phyloP scores from a whole-genome alignment of 2,797 vertebrate genomes.

The Poecile montanus region DNA sequence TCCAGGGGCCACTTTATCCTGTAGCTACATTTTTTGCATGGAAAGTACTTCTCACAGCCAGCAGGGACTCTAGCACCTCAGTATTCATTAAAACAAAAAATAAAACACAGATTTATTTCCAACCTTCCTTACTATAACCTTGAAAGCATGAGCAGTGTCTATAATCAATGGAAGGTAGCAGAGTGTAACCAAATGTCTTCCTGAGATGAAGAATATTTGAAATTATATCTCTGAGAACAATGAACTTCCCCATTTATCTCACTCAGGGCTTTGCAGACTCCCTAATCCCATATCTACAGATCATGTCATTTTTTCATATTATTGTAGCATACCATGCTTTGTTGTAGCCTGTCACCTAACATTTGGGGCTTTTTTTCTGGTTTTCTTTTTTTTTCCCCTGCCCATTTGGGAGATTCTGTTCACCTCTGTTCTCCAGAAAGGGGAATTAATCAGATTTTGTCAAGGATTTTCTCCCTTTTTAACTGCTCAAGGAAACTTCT shows the following conservation, averaged over 20 bases:
- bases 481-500: neutral
- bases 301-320: neutral
- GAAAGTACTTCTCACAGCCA: neutral
- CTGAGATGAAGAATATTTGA: neutral
- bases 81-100: constrained; percentile 9
- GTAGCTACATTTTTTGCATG: neutral
- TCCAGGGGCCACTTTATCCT: neutral
- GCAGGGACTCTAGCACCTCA: neutral
- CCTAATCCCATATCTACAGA: neutral
- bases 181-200: constrained; percentile 21
- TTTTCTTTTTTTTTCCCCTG: neutral
- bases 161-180: constrained; percentile 10
- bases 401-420: neutral
- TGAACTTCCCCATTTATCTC: neutral
- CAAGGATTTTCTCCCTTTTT: neutral
- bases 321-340: neutral
- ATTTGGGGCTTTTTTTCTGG: neutral
- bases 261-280: neutral
- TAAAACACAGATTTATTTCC: constrained; percentile 4
- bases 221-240: neutral
- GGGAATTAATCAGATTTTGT: neutral
- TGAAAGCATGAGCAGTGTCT: neutral
- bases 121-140: constrained; percentile 22
- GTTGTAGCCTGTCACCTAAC: neutral
- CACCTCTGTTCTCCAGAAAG: neutral